Evolutionary conservation across 2,113 vertebrate species (phyloP), one percentile per base, ranked within the genome.

Genomic region (Trinectes maculatus): DNA sequence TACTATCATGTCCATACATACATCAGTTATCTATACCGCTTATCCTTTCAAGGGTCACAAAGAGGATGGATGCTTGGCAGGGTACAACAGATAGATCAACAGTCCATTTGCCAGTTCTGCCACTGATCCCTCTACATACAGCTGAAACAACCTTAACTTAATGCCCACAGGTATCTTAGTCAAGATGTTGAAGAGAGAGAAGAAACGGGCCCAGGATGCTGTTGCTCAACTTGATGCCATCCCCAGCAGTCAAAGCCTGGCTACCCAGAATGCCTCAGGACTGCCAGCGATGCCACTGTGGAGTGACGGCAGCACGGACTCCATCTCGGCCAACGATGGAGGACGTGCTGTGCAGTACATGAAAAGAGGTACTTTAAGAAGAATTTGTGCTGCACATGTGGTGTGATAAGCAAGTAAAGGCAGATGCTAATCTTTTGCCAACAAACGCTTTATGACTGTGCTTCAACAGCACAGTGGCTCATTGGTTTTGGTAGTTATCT

Each of bases 181-280:
- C 52, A 94, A 87, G 83, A 96, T 96, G 93, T 78, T 98, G 61
- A 98, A 96, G 90, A 96, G 91, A 51, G 96, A 97, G 78, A 97
- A 95, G 86, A 95, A 88, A 80, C 94, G 87, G 83, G 63, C 82
- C 1, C 92, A 88, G 64, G 93, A 95, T 57, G 76, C 79, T 24
- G 64, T 85, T 34, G 77, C 83, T 10, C 87, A 89, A 16, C 66
- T 92, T 15, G 52, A 48, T 16, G 8, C 18, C 56, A 34, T 77
- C 19, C 77, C 77, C 46, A 42, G 13, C 39, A 63, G 31, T 21
- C 47, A 71, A 13, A 31, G 3, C 1, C 40, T 13, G 26, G 47
- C 40, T 16, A 66, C 81, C 16, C 75, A 88, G 43, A 84, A 26
- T 24, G 36, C 85, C 3, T 13, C 42, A 1, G 55, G 9, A 10